A percentile compares a stretch with the other conserved stretches of the same genome.
Evolutionary conservation across 2,113 vertebrate genomes (phyloP).

Genomic region (Pseudorectes ferrugineus): DNA sequence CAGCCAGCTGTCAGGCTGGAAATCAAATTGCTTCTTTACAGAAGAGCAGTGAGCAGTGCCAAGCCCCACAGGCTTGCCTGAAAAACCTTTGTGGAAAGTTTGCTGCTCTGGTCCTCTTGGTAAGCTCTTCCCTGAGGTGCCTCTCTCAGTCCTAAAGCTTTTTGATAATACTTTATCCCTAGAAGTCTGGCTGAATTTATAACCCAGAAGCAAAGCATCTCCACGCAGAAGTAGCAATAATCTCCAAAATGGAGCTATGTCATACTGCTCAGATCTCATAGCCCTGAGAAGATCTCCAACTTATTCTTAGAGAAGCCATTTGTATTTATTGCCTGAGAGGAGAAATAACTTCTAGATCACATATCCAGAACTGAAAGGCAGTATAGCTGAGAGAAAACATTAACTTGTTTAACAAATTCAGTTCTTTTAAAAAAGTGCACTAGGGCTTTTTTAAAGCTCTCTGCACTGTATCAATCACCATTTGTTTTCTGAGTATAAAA

Average conservation of each 20-base stretch:
- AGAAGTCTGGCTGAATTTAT: not conserved
- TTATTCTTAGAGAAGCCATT: not conserved
- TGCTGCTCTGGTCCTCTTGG: not conserved
- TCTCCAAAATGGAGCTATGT: not conserved
- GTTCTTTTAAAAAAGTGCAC: not conserved
- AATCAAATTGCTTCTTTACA: not conserved
- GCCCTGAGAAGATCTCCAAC: not conserved
- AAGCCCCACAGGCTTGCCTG: not conserved
- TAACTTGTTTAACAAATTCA: not conserved
- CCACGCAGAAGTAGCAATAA: not conserved
- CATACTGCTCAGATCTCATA: not conserved
- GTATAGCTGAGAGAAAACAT: not conserved
- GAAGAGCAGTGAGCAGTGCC: not conserved
- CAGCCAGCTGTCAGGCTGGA: not conserved
- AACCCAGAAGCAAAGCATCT: not conserved
- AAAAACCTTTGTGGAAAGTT: not conserved
- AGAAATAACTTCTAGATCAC: not conserved
- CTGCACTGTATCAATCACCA: not conserved
- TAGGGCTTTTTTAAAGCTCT: not conserved
- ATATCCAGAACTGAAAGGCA: not conserved
- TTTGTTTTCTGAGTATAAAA: constrained; percentile 5
- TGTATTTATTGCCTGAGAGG: not conserved
- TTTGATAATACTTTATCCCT: not conserved
- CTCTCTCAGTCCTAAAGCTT: not conserved
- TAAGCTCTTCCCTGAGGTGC: not conserved